Conservation (phyloP, 2,888 invertebrate genomes). For the Dasypolia templi region DNA sequence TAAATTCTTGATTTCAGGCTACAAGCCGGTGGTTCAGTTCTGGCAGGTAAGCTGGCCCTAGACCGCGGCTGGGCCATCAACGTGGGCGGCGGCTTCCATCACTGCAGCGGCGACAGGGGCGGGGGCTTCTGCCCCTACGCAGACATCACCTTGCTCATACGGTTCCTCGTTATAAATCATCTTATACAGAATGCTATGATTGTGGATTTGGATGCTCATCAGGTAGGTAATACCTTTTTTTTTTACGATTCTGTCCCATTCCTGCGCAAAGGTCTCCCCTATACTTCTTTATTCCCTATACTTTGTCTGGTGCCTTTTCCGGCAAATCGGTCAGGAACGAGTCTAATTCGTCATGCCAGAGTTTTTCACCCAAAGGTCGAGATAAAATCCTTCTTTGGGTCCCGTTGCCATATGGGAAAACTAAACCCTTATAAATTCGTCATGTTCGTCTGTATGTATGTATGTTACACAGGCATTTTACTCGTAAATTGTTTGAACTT, state of each 20-base stretch:
- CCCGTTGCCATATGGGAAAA: background rate
- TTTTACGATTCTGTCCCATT: background rate
- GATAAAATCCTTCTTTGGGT: background rate
- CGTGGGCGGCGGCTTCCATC: conserved; percentile 97
- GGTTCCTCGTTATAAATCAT: conserved; percentile 91
- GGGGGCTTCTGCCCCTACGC: conserved; percentile 98
- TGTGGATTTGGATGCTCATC: conserved; percentile 97
- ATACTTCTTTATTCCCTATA: background rate
- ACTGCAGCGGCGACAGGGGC: conserved; percentile 94
- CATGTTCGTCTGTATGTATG: background rate
- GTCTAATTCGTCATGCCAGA: background rate
- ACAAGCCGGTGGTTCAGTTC: conserved; percentile 95
- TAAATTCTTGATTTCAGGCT: conserved; percentile 82
- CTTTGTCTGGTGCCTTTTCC: background rate
- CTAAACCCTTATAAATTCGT: background rate
- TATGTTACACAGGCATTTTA: background rate
- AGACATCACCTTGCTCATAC: conserved; percentile 95
- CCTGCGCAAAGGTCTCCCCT: fast-evolving
- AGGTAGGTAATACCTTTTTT: conserved; percentile 92
- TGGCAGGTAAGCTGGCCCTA: conserved; percentile 95
- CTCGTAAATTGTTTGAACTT: background rate
- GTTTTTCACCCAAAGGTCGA: background rate
- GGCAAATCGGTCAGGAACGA: background rate
- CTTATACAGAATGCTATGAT: conserved; percentile 94
- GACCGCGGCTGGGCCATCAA: conserved; percentile 97